Conservation (phyloP, 2,888 invertebrate species). For the Ormyrus labotus region DNA sequence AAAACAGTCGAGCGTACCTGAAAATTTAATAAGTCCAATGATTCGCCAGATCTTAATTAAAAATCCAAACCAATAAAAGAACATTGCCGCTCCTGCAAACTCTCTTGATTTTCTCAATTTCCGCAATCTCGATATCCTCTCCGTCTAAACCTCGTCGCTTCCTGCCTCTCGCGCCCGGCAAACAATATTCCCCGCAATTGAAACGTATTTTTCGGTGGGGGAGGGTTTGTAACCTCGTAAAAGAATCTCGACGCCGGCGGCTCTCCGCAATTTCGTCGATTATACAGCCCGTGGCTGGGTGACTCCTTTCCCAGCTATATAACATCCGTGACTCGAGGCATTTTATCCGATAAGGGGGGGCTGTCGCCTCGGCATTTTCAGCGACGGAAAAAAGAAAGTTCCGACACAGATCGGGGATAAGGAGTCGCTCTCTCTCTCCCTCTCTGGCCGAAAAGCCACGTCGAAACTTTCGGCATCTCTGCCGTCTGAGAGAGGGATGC, state of each 20-base stretch:
- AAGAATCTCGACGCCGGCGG: not conserved
- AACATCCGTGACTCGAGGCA: slow-evolving; percentile 7
- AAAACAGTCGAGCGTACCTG: no score
- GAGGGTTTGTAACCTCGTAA: no score
- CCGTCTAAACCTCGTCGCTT: not conserved
- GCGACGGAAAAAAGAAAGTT: not conserved
- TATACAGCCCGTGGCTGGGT: not conserved
- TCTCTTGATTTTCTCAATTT: no score
- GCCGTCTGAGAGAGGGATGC: slow-evolving; percentile 30
- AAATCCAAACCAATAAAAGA: no score
- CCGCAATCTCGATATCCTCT: not conserved
- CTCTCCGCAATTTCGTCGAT: slow-evolving; percentile 22
- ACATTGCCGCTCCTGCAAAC: no score
- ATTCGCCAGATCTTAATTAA: no score
- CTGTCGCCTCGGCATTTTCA: not conserved
- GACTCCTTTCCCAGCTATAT: not conserved
- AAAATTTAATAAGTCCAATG: no score
- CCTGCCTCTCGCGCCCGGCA: not conserved
- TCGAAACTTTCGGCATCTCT: slow-evolving; percentile 49
- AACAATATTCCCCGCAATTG: slow-evolving; percentile 18
- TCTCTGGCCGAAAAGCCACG: slow-evolving; percentile 12
- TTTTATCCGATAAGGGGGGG: slow-evolving; percentile 3
- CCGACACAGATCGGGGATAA: not conserved
- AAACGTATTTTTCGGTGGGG: not conserved
- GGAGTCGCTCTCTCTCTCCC: not conserved